A percentile compares a stretch with the other conserved stretches of the same genome.
These are phyloP conservation scores for Syrmaticus mikado DNA, from an alignment of 2,113 vertebrate species.

Conservation along the genomic window DNA sequence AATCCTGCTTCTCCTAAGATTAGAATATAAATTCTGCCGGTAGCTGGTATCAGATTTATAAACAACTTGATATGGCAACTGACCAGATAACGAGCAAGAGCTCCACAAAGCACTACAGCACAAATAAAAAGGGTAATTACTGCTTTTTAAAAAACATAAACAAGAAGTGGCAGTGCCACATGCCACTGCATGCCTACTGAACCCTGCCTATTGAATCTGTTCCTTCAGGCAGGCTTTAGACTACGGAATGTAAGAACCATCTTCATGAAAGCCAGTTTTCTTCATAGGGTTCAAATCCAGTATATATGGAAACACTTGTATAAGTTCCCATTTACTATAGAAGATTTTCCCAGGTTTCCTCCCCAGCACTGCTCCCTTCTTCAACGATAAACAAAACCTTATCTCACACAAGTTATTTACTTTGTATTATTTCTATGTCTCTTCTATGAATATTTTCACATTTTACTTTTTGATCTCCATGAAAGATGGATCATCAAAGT, in stretches of 20 bases:
- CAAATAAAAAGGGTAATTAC: background rate
- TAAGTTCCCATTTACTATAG: background rate
- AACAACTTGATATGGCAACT: background rate
- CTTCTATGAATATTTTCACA: background rate
- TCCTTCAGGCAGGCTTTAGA: background rate
- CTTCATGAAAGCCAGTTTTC: background rate
- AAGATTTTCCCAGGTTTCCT: background rate
- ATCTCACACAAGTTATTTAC: background rate
- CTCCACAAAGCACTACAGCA: background rate
- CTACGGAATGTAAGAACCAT: accelerated
- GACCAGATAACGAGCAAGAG: background rate
- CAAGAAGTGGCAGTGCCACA: background rate
- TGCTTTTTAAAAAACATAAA: background rate
- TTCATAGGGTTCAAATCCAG: background rate
- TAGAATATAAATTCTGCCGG: background rate
- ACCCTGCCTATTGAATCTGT: background rate
- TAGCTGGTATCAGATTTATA: background rate
- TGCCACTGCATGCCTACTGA: too few relatives aligned
- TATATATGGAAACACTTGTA: background rate
- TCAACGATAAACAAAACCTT: background rate
- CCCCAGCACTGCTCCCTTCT: background rate
- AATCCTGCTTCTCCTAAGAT: background rate
- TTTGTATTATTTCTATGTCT: background rate
- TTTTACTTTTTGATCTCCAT: background rate
- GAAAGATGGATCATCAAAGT: too few relatives aligned